phyloP scores from a whole-genome alignment of 2,113 vertebrate species.

The Sceloporus undulatus region DNA sequence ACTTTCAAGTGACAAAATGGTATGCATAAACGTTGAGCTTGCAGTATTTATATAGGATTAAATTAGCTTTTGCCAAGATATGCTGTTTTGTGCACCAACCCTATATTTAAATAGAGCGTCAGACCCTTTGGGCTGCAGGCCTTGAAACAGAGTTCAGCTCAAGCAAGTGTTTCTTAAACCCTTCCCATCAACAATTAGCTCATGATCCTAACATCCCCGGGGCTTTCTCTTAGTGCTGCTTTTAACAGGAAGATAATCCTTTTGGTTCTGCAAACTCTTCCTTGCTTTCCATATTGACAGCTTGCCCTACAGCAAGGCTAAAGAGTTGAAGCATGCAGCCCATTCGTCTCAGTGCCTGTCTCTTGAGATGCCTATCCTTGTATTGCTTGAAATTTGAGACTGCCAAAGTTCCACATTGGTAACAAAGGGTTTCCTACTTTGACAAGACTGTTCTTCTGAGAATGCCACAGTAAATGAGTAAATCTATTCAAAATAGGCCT shows the following conservation, averaged over 20 bases:
- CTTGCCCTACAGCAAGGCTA: background rate
- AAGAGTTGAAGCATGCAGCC: too few relatives aligned
- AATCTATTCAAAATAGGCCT: background rate
- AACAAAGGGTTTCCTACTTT: background rate
- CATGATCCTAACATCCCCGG: background rate
- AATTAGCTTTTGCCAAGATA: background rate
- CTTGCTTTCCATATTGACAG: background rate
- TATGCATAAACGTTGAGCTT: background rate
- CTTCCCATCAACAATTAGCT: background rate
- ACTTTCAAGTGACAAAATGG: background rate
- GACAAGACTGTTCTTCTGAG: background rate
- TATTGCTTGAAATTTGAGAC: conserved; percentile 2
- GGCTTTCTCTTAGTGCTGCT: background rate
- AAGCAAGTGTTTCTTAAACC: background rate
- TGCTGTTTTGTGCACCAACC: background rate
- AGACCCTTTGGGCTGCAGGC: background rate
- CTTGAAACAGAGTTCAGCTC: background rate
- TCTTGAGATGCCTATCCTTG: background rate
- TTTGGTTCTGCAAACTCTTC: background rate
- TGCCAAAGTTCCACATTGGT: background rate
- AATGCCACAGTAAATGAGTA: background rate
- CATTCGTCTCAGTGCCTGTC: background rate
- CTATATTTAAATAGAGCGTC: background rate
- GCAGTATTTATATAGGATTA: background rate
- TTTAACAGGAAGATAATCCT: background rate